Conservation (phyloP, 2,797 vertebrate species). For the Leptodactylus fallax region DNA sequence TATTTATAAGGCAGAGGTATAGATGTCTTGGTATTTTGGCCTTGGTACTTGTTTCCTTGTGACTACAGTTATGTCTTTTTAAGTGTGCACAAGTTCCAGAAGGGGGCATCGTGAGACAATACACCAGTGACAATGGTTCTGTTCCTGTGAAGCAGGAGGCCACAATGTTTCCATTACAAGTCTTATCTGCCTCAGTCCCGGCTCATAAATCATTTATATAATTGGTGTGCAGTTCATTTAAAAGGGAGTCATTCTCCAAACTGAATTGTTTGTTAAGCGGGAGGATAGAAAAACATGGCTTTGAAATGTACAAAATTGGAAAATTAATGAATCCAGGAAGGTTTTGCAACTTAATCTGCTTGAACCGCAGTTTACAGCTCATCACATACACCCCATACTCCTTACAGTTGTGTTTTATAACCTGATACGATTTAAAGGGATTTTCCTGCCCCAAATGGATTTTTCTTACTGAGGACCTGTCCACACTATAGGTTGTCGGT, state of each 20-base stretch:
- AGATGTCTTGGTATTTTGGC: neutral
- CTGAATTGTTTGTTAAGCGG: constrained; percentile 44
- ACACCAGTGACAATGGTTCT: neutral
- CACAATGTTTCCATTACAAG: constrained; percentile 31
- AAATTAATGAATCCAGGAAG: constrained; percentile 40
- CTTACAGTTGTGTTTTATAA: neutral
- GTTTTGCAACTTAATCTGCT: constrained; percentile 43
- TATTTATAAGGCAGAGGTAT: no score
- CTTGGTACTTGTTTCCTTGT: neutral
- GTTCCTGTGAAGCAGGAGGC: neutral
- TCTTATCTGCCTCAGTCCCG: constrained; percentile 31
- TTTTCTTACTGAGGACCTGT: no score
- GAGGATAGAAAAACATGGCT: constrained; percentile 38
- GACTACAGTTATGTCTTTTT: constrained; percentile 15
- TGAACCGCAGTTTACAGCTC: constrained; percentile 19
- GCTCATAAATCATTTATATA: constrained; percentile 51
- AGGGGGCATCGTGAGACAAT: constrained; percentile 40
- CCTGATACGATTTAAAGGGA: neutral
- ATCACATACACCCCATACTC: neutral
- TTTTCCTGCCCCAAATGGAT: no score
- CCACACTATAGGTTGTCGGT: no score
- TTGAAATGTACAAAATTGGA: constrained; percentile 40
- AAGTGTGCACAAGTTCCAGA: constrained; percentile 26
- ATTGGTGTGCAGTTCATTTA: constrained; percentile 47
- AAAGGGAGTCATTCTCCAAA: constrained; percentile 32